A percentile compares a stretch with the other conserved stretches of the same genome.
Evolutionary conservation across 1,140 invertebrate genomes (phyloP).

Genomic region (Phymastichus coffea): DNA sequence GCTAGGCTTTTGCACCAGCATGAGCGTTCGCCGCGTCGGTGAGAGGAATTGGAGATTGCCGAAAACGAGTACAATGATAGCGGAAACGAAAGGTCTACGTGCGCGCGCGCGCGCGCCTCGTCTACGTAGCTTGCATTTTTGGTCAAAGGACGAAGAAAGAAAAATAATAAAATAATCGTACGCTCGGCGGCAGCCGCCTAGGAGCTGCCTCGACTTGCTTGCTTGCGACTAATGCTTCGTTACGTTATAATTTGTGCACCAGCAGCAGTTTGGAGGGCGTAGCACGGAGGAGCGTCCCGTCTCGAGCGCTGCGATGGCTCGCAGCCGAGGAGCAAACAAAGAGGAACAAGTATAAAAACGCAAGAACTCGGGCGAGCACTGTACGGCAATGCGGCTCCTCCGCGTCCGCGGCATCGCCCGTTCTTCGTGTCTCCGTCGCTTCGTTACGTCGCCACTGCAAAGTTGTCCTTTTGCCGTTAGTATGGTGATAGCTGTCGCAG

Average conservation of each 20-base stretch:
- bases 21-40: slow-evolving; percentile 12
- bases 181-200: slow-evolving; percentile 15
- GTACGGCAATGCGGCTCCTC: background rate
- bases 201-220: background rate
- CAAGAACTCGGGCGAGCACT: background rate
- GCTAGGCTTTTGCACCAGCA: background rate
- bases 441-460: too few relatives aligned
- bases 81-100: background rate
- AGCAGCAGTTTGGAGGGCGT: slow-evolving; percentile 33
- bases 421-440: too few relatives aligned
- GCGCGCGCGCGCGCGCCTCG: background rate
- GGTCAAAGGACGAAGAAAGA: slow-evolving; percentile 11
- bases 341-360: background rate
- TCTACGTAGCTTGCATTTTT: slow-evolving; percentile 24
- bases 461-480: too few relatives aligned
- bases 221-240: slow-evolving; percentile 3
- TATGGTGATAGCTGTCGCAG: too few relatives aligned
- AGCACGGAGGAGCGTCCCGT: slow-evolving; percentile 3
- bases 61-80: background rate
- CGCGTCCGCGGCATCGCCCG: slow-evolving; percentile 3
- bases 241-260: slow-evolving; percentile 37
- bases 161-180: background rate
- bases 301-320: too few relatives aligned
- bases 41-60: slow-evolving; percentile 2
- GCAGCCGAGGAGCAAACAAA: too few relatives aligned